These are phyloP conservation scores for Eriocheir sinensis DNA, from an alignment of 1,140 invertebrate genomes.

Conservation along the genomic window DNA sequence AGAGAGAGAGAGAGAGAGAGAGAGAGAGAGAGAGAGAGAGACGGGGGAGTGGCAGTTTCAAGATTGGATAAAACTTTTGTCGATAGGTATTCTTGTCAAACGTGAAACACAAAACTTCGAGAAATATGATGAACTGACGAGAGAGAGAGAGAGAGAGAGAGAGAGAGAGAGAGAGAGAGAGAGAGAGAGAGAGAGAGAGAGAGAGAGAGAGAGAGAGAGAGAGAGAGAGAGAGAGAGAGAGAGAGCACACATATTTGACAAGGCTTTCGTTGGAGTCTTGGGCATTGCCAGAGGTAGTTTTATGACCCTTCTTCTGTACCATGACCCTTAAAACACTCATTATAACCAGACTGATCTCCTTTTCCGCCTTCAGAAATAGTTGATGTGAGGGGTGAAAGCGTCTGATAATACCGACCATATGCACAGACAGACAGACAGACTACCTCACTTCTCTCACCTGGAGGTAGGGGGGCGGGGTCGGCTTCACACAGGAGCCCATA, in stretches of 20 bases:
- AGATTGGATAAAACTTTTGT: not conserved
- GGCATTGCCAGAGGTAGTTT: no score
- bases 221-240: slow-evolving; percentile 35
- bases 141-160: no score
- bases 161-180: slow-evolving; percentile 36
- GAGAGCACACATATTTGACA: no score
- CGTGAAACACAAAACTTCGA: not conserved
- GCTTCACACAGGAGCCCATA: slow-evolving; percentile 88
- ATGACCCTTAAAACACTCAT: no score
- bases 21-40: not conserved
- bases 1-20: slow-evolving; percentile 39
- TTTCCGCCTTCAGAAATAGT: no score
- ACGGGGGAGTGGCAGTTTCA: no score
- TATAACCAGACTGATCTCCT: no score
- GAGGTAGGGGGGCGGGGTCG: slow-evolving; percentile 85
- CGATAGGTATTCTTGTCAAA: not conserved
- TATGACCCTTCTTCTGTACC: no score
- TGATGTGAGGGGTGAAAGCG: no score
- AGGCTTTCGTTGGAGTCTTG: no score
- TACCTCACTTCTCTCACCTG: slow-evolving; percentile 81
- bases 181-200: slow-evolving; percentile 17
- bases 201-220: slow-evolving; percentile 53
- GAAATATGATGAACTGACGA: not conserved
- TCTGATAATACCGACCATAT: no score
- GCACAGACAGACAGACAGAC: not conserved